Percentiles rank a stretch among this genome's conserved stretches.
Evolutionary conservation across 2,888 invertebrate species (phyloP).

Genomic region (Drosophila peninsularis): DNA sequence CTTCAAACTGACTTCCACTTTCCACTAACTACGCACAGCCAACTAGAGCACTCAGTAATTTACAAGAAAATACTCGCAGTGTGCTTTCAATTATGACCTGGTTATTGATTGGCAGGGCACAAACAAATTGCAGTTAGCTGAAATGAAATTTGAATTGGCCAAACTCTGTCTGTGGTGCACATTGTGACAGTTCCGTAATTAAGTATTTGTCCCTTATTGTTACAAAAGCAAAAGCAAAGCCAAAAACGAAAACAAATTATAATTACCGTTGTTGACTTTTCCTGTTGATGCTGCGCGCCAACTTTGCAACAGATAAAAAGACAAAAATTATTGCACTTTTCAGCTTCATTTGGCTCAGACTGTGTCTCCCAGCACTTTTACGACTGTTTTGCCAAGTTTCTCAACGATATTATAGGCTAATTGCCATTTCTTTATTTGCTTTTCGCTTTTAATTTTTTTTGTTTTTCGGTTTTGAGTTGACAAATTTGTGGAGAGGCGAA

Average conservation of each 20-base stretch:
- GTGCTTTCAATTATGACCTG: not conserved
- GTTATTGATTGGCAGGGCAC: not conserved
- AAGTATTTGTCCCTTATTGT: slow-evolving; percentile 39
- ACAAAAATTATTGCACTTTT: slow-evolving; percentile 57
- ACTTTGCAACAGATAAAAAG: slow-evolving; percentile 45
- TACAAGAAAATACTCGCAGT: not conserved
- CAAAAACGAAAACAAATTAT: slow-evolving; percentile 36
- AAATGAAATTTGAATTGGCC: slow-evolving; percentile 21
- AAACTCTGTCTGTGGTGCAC: slow-evolving; percentile 18
- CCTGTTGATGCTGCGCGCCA: slow-evolving; percentile 27
- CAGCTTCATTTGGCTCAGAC: slow-evolving; percentile 38
- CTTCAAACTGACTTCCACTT: not conserved
- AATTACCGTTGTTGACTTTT: slow-evolving; percentile 32
- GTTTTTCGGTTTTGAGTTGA: slow-evolving; percentile 11
- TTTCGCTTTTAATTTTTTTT: not conserved
- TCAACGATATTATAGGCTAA: slow-evolving; percentile 40
- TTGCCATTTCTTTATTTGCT: slow-evolving; percentile 30
- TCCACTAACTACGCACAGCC: not conserved
- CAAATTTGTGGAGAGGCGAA: slow-evolving; percentile 5
- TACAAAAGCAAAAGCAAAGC: too few species aligned
- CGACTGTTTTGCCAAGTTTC: slow-evolving; percentile 48
- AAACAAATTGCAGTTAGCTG: not conserved
- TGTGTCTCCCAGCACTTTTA: slow-evolving; percentile 26
- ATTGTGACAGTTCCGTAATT: slow-evolving; percentile 29
- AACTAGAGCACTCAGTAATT: not conserved